A percentile compares a stretch with the other conserved stretches of the same genome.
phyloP scores from a whole-genome alignment of 2,797 vertebrate species.

The Pangasius sanitwongsei region DNA sequence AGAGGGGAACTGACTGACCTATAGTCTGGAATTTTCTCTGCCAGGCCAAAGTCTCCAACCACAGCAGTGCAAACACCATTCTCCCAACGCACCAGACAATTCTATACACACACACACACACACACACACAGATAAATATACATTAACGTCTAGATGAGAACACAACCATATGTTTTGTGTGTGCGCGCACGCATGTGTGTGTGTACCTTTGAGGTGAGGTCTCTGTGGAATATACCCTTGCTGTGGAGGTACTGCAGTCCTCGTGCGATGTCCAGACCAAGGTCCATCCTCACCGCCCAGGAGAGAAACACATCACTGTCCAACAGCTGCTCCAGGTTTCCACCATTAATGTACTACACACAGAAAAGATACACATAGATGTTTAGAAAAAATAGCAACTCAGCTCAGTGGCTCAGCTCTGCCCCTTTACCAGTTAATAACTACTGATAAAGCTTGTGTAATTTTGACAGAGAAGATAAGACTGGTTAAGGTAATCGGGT shows the following conservation, averaged over 20 bases:
- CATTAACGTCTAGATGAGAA: not conserved
- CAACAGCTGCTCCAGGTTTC: slow-evolving; percentile 94
- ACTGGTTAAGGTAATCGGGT: not conserved
- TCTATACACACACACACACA: slow-evolving; percentile 71
- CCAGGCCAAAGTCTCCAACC: slow-evolving; percentile 94
- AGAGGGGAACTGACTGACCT: slow-evolving; percentile 73
- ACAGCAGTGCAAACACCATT: slow-evolving; percentile 81
- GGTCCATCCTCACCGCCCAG: slow-evolving; percentile 80
- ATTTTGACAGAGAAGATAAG: not conserved
- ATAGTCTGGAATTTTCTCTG: slow-evolving; percentile 94
- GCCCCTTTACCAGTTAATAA: not conserved
- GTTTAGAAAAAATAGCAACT: not conserved
- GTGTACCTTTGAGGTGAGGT: slow-evolving; percentile 94
- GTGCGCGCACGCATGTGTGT: not conserved
- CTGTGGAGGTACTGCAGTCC: slow-evolving; percentile 92
- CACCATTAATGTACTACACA: slow-evolving; percentile 91
- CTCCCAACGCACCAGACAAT: slow-evolving; percentile 91
- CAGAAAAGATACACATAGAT: slow-evolving; percentile 23
- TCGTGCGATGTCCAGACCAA: slow-evolving; percentile 87
- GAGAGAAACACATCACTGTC: slow-evolving; percentile 83
- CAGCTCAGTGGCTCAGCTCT: not conserved
- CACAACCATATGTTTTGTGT: not conserved
- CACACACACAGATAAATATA: not conserved
- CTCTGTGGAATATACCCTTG: slow-evolving; percentile 94
- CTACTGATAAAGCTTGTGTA: not conserved